Percentiles rank a stretch among this genome's conserved stretches.
Evolutionary conservation across 2,113 vertebrate genomes (phyloP).

Genomic region (Thinocorus orbignyianus): DNA sequence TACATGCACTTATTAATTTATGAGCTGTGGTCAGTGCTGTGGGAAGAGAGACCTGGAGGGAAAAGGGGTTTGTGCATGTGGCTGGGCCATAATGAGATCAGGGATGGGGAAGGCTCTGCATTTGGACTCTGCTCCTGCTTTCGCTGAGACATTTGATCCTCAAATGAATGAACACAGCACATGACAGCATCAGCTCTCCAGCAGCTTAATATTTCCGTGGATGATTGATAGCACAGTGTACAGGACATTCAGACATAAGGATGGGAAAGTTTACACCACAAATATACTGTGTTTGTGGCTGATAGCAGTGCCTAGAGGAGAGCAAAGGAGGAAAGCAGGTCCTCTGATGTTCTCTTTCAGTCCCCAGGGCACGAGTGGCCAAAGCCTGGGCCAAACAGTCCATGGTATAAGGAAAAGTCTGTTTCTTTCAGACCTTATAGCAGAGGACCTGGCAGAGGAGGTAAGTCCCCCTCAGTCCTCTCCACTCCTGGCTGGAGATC

Average conservation of each 20-base stretch:
- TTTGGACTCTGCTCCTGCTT: background rate
- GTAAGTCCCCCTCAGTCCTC: background rate
- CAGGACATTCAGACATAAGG: background rate
- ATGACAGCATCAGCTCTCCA: background rate
- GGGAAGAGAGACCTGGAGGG: slow-evolving; percentile 20
- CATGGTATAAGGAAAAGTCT: background rate
- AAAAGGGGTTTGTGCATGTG: background rate
- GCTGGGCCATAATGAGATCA: background rate
- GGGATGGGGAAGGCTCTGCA: background rate
- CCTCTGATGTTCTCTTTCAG: background rate
- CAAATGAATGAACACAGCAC: background rate
- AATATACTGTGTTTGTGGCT: background rate
- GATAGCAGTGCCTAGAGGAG: background rate
- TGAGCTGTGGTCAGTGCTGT: slow-evolving; percentile 40
- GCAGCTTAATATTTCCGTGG: slow-evolving; percentile 10
- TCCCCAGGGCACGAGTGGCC: background rate
- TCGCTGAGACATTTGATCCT: background rate
- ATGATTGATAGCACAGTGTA: background rate
- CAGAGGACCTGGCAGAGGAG: background rate
- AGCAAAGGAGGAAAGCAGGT: background rate
- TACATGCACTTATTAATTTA: slow-evolving; percentile 41
- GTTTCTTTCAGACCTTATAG: background rate
- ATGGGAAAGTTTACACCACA: background rate
- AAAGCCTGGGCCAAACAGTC: background rate
- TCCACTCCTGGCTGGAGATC: background rate